A percentile compares a stretch with the other conserved stretches of the same genome.
phyloP scores from a whole-genome alignment of 2,113 vertebrate species.

The Hydrochoerus hydrochaeris region DNA sequence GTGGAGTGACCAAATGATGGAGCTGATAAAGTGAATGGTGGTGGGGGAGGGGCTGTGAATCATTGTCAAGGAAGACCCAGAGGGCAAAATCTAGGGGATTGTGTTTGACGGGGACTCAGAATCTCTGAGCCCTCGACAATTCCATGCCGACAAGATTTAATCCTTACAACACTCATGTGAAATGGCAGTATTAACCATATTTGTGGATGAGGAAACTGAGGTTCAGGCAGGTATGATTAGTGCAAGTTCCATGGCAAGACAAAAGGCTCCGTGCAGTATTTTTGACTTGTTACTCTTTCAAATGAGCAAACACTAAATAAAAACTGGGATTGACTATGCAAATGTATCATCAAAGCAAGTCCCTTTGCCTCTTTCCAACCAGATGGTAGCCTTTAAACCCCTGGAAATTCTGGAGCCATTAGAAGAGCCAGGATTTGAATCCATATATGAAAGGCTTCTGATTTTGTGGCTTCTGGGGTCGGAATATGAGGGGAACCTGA shows the following conservation, averaged over 20 bases:
- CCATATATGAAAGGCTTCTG: not conserved
- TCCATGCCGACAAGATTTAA: slow-evolving; percentile 10
- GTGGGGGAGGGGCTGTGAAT: slow-evolving; percentile 8
- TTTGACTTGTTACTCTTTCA: not conserved
- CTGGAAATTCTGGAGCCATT: slow-evolving; percentile 39
- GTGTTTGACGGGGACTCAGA: not conserved
- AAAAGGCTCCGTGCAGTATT: not conserved
- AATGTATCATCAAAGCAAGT: not conserved
- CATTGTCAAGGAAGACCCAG: not conserved
- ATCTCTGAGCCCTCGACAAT: not conserved
- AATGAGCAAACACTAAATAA: slow-evolving; percentile 25
- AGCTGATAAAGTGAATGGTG: slow-evolving; percentile 22
- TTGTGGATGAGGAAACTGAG: slow-evolving; percentile 34
- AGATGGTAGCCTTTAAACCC: not conserved
- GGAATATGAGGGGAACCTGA: slow-evolving; percentile 41
- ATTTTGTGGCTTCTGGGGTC: not conserved
- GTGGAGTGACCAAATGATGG: slow-evolving; percentile 38
- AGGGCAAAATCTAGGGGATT: slow-evolving; percentile 15
- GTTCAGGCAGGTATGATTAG: not conserved
- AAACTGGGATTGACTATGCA: slow-evolving; percentile 9
- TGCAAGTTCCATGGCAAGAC: not conserved
- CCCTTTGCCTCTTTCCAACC: not conserved
- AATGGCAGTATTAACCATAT: not conserved
- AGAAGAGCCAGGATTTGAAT: slow-evolving; percentile 28
- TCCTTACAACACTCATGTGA: not conserved